A percentile compares a stretch with the other conserved stretches of the same genome.
Conservation (phyloP, 2,113 vertebrate species). For the Helogale parvula region DNA sequence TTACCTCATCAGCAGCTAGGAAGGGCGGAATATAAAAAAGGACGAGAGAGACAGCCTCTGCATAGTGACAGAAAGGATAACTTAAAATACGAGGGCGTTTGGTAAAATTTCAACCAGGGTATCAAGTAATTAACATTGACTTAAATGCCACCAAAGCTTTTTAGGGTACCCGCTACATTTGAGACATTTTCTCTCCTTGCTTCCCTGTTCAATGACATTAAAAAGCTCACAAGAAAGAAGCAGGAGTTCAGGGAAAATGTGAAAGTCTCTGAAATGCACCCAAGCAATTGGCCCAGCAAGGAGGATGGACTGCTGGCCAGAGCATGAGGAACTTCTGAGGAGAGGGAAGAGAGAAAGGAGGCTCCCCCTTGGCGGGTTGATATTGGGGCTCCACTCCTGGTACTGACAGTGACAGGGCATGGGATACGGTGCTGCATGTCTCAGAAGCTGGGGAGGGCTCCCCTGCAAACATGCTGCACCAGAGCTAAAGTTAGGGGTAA, state of each 20-base stretch:
- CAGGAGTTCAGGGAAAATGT: neutral
- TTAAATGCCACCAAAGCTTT: constrained; percentile 49
- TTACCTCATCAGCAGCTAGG: constrained; percentile 49
- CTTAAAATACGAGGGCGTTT: neutral
- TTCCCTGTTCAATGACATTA: neutral
- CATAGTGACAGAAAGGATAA: neutral
- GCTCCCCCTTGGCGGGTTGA: too few relatives aligned
- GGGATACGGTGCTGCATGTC: neutral
- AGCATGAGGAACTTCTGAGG: fast-evolving
- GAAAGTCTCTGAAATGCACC: neutral
- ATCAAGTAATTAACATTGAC: constrained; percentile 35
- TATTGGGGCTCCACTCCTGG: fast-evolving
- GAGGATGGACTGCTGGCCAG: neutral
- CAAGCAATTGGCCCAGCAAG: neutral
- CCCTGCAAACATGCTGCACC: neutral
- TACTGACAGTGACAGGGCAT: neutral
- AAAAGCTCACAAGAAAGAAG: constrained; percentile 31
- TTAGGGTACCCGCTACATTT: neutral
- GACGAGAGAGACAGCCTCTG: neutral
- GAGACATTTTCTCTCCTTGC: neutral
- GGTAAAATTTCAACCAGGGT: constrained; percentile 39
- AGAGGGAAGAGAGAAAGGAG: neutral
- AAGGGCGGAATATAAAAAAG: constrained; percentile 51
- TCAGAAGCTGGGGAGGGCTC: neutral
- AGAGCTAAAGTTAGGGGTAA: too few relatives aligned